phyloP scores from a whole-genome alignment of 1,140 invertebrate species.

The Lethocerus indicus region DNA sequence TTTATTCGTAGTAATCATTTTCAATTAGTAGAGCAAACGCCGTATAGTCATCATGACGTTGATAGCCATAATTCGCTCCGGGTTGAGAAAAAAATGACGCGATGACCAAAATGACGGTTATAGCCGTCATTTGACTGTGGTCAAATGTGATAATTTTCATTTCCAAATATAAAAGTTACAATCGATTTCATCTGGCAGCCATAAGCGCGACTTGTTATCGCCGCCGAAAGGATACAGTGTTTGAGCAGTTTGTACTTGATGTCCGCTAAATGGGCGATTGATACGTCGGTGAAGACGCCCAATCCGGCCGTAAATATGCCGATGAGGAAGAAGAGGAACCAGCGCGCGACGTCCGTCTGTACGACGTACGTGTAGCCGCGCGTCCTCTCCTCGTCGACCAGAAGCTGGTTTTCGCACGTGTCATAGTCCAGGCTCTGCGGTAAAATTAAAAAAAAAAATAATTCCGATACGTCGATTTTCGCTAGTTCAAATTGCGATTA shows the following conservation, averaged over 20 bases:
- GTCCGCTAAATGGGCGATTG: slow-evolving; percentile 67
- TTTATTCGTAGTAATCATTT: no score
- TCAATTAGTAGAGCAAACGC: no score
- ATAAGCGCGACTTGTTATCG: no score
- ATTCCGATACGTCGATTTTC: neutral
- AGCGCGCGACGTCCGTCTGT: slow-evolving; percentile 62
- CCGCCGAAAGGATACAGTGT: slow-evolving; percentile 55
- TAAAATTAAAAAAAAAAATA: slow-evolving; percentile 15
- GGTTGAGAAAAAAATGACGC: no score
- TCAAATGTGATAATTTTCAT: no score
- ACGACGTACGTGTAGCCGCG: slow-evolving; percentile 55
- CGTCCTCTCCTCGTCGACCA: slow-evolving; percentile 60
- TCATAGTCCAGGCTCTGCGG: slow-evolving; percentile 83
- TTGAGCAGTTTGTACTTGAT: slow-evolving; percentile 67
- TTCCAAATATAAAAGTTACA: no score
- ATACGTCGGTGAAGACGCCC: slow-evolving; percentile 75
- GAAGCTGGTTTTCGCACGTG: slow-evolving; percentile 64
- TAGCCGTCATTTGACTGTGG: no score
- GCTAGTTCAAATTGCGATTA: no score
- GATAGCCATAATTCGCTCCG: no score
- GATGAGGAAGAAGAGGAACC: slow-evolving; percentile 87
- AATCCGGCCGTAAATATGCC: slow-evolving; percentile 82
- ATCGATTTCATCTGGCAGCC: no score
- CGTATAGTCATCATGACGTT: no score
- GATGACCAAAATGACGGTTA: no score